These are phyloP conservation scores for Sorex maritimensis DNA, from an alignment of 2,797 vertebrate genomes.

Conservation along the genomic window DNA sequence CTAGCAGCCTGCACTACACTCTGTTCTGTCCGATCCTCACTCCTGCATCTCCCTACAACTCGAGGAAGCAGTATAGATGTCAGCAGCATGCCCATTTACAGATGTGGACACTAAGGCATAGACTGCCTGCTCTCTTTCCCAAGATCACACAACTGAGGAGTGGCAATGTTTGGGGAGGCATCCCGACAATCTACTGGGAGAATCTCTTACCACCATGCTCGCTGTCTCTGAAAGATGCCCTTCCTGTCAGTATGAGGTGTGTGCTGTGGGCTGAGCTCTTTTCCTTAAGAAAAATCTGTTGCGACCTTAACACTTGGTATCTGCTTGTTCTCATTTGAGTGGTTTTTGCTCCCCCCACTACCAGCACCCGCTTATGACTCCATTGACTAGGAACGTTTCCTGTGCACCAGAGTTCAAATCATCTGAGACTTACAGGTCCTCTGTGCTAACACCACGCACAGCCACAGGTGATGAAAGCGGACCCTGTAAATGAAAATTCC, in stretches of 20 bases:
- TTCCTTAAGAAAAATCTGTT: not conserved
- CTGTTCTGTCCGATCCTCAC: rapidly evolving
- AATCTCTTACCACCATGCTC: not conserved
- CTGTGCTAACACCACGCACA: slow-evolving; percentile 1
- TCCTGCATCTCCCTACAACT: not conserved
- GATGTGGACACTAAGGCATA: slow-evolving; percentile 27
- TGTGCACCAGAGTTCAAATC: not conserved
- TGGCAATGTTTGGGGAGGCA: not conserved
- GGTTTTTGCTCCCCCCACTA: not conserved
- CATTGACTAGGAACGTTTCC: not conserved
- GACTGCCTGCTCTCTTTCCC: not conserved
- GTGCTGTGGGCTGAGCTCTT: not conserved
- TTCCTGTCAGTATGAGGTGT: not conserved
- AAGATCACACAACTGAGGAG: not conserved
- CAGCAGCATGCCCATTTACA: slow-evolving; percentile 4
- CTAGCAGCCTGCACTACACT: not conserved
- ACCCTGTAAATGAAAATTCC: slow-evolving; percentile 39
- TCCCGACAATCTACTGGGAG: not conserved
- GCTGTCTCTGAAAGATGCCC: not conserved
- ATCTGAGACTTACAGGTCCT: slow-evolving; percentile 14
- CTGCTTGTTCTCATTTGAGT: not conserved
- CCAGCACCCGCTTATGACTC: not conserved
- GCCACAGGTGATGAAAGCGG: slow-evolving; percentile 3
- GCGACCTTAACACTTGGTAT: not conserved
- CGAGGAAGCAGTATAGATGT: not conserved